Conservation (phyloP, 64 coral and sea anemone species). For the Exaiptasia diaphana region DNA sequence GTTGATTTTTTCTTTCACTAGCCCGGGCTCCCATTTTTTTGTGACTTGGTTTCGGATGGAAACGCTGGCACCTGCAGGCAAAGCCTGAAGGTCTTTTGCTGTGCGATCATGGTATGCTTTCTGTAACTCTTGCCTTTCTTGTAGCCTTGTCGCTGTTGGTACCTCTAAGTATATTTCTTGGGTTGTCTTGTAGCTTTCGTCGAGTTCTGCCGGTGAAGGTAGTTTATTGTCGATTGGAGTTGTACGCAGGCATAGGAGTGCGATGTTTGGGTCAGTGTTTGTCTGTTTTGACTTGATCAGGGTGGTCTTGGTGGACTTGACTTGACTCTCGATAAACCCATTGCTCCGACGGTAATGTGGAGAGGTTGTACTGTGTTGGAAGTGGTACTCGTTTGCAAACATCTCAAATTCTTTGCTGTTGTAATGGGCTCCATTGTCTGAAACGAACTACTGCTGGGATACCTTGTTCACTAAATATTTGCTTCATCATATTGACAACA, state of each 20-base stretch:
- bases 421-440: too few species aligned
- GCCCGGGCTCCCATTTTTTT: constrained; percentile 41
- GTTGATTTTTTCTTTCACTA: too few species aligned
- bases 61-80: constrained; percentile 10
- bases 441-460: constrained; percentile 13
- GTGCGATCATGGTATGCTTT: constrained; percentile 38
- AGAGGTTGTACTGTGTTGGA: background rate
- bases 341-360: background rate
- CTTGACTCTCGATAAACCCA: background rate
- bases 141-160: background rate
- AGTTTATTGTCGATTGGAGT: constrained; percentile 39
- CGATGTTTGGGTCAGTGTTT: background rate
- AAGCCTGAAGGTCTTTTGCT: constrained; percentile 5
- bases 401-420: background rate
- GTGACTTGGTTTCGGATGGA: constrained; percentile 25
- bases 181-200: background rate
- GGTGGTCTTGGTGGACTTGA: background rate
- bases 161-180: background rate
- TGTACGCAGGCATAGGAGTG: constrained; percentile 18
- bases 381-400: background rate
- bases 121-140: background rate
- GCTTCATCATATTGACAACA: constrained; percentile 11
- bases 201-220: background rate
- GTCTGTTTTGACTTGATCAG: background rate
- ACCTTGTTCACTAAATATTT: constrained; percentile 38